Percentiles rank a stretch among this genome's conserved stretches.
Conservation (phyloP, 1,140 invertebrate genomes). For the Augochlora pura region DNA sequence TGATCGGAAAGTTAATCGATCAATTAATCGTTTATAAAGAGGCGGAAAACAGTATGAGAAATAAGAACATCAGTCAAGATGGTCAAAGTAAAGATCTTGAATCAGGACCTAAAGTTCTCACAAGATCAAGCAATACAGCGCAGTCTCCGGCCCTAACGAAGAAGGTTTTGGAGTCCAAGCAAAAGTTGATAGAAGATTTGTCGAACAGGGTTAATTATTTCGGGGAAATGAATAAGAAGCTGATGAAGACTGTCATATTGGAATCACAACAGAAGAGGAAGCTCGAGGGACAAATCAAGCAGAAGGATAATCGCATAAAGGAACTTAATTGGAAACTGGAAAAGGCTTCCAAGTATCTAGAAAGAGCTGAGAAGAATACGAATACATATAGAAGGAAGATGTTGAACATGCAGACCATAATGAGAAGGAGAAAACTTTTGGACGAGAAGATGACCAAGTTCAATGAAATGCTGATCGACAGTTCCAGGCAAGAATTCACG, state of each 20-base stretch:
- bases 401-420: constrained; percentile 69
- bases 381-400: constrained; percentile 73
- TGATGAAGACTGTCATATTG: constrained; percentile 68
- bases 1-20: constrained; percentile 67
- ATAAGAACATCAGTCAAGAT: constrained; percentile 54
- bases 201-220: constrained; percentile 64
- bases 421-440: constrained; percentile 68
- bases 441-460: constrained; percentile 67
- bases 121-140: constrained; percentile 20
- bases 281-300: constrained; percentile 68
- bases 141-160: background rate
- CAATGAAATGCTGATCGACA: constrained; percentile 63
- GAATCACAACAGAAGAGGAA: constrained; percentile 69
- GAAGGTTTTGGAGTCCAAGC: constrained; percentile 41
- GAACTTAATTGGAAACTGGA: constrained; percentile 76
- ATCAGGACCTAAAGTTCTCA: constrained; percentile 44
- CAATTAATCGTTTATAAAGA: constrained; percentile 70
- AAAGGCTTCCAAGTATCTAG: constrained; percentile 75
- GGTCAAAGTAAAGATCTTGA: constrained; percentile 60
- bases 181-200: constrained; percentile 64
- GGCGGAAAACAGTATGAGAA: constrained; percentile 56
- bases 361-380: constrained; percentile 74
- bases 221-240: constrained; percentile 70
- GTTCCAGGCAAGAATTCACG: constrained; percentile 59
- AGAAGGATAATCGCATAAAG: constrained; percentile 73